These are phyloP conservation scores for Caradrina kadenii DNA, from an alignment of 2,888 invertebrate genomes.

Conservation along the genomic window DNA sequence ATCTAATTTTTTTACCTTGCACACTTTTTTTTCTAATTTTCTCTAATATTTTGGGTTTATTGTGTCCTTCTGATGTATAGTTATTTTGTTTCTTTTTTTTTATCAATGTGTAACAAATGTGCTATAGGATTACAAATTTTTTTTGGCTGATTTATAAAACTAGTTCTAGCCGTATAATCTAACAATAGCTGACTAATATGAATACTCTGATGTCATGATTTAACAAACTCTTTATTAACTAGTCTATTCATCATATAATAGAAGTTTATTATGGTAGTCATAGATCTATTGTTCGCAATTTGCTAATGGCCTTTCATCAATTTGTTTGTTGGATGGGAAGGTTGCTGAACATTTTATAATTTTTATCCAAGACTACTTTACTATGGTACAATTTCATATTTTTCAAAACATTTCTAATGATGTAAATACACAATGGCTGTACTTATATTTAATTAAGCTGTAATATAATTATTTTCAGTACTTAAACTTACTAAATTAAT, in stretches of 20 bases:
- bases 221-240: neutral
- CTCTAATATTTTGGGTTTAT: neutral
- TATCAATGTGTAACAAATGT: no score
- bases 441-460: no score
- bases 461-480: neutral
- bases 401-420: no score
- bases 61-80: neutral
- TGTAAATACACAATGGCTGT: no score
- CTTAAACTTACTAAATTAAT: neutral
- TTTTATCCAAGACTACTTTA: no score
- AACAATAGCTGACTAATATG: neutral
- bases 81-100: neutral
- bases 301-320: neutral
- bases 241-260: conserved; percentile 1
- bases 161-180: neutral
- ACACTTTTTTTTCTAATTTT: neutral
- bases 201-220: neutral
- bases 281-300: neutral
- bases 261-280: neutral
- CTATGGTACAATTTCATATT: neutral
- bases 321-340: conserved; percentile 12
- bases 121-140: no score
- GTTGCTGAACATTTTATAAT: neutral
- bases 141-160: neutral
- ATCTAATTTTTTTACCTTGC: neutral